Base-by-base conservation (phyloP, 2,797 vertebrate genomes). In the Luscinia luscinia region DNA sequence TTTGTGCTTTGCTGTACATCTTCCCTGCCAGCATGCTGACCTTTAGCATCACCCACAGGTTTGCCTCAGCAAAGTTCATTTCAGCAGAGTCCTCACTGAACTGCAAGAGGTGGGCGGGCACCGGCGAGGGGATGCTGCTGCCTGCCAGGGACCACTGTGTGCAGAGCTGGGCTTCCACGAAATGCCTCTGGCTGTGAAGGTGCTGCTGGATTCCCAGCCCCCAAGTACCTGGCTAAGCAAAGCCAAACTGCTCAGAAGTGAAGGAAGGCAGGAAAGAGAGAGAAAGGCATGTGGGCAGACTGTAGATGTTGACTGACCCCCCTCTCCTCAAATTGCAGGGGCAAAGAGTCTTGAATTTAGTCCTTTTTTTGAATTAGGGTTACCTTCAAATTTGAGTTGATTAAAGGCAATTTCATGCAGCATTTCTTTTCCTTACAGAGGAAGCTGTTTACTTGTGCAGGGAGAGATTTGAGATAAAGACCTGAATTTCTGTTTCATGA, bases 11-110 rank as follows among this genome's bases (percentile, higher is more conserved):
- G 40, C 27, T 66, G 6, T 51, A 34, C 62, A 14, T 43, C 74
- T 84, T 81, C 55, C 45, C 48, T 89, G 87, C 91, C 93, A 95
- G 69, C 55, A 36, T 63, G 68, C 62, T 45, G 85, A 95, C 91
- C 82, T 95, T 93, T 48, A 92, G 75, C 62, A 77, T 91, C 64
- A 86, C 27, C 59, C 2, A 0, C 48, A 32, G 73, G 34, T 80
- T 87, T 22, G 3, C 63, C 77, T 91, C 63, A 54, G 15, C 72
- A 64, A 48, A 46, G 59, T 72, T 84, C 17, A 66, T 84, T 79
- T 74, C 77, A 84, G 77, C 57, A 48, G 87, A 55, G 27, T 49
- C 38, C 28, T 32, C 26, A 3, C 26, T 0, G 9, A n/a, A 19
- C 67, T 58, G 69, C 0, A 0, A 32, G 40, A 27, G 66, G 41